These are phyloP conservation scores for Sialis lutaria DNA, from an alignment of 2,888 invertebrate species.

Conservation along the genomic window DNA sequence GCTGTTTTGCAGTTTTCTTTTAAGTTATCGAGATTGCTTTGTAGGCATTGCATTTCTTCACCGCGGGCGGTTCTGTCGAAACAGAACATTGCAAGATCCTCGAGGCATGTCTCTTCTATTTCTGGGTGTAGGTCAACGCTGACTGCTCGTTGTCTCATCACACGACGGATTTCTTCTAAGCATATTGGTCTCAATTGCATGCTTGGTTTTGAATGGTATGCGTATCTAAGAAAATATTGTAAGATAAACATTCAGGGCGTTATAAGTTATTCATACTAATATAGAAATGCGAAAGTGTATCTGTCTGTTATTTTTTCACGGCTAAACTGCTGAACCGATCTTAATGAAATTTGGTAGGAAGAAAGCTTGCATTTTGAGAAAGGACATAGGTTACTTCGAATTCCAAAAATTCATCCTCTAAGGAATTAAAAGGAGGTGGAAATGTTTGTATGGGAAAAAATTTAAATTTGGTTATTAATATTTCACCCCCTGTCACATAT, in stretches of 20 bases:
- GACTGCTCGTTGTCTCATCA: slow-evolving; percentile 83
- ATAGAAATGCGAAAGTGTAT: no score
- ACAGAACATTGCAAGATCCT: slow-evolving; percentile 70
- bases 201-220: slow-evolving; percentile 31
- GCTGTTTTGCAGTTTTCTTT: slow-evolving; percentile 53
- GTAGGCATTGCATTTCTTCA: slow-evolving; percentile 85
- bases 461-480: no score
- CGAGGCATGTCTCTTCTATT: slow-evolving; percentile 78
- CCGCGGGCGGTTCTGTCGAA: slow-evolving; percentile 72
- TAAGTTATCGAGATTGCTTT: slow-evolving; percentile 60
- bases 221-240: slow-evolving; percentile 69
- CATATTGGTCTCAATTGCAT: slow-evolving; percentile 39
- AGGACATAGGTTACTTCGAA: no score
- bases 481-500: no score
- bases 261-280: neutral
- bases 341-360: no score
- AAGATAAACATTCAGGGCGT: slow-evolving; percentile 29
- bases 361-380: no score
- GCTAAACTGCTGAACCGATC: no score
- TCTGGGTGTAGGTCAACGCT: slow-evolving; percentile 89
- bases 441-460: no score
- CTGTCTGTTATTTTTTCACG: no score
- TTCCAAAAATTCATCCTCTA: no score
- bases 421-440: no score
- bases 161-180: slow-evolving; percentile 66